These are phyloP conservation scores for Cheiracanthium punctorium DNA, from an alignment of 2,888 invertebrate species.

Conservation along the genomic window DNA sequence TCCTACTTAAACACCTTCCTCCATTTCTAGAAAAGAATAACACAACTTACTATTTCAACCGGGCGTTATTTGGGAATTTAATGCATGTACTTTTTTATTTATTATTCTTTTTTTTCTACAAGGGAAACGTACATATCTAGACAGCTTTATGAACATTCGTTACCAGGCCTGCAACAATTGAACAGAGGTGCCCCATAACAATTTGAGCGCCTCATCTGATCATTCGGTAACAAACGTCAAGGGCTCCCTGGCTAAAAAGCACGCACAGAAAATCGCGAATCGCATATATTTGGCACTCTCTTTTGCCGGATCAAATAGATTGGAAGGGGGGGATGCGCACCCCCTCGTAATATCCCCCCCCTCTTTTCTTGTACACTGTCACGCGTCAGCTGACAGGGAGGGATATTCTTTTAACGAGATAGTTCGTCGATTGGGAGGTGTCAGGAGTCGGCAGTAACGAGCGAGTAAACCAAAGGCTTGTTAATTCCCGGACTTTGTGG, in stretches of 20 bases:
- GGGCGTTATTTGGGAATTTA: neutral
- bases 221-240: constrained; percentile 9
- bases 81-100: neutral
- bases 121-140: neutral
- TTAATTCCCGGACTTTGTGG: constrained; percentile 38
- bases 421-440: constrained; percentile 49
- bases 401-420: constrained; percentile 66
- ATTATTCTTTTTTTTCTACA: neutral
- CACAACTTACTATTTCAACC: neutral
- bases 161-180: neutral
- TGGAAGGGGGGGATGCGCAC: neutral
- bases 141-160: constrained; percentile 17
- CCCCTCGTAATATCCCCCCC: neutral
- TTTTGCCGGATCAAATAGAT: constrained; percentile 11
- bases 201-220: constrained; percentile 29
- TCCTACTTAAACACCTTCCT: too few relatives aligned
- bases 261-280: constrained; percentile 22
- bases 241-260: constrained; percentile 9
- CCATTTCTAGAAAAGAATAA: too few relatives aligned
- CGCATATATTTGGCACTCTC: constrained; percentile 28
- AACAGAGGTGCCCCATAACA: constrained; percentile 22
- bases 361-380: constrained; percentile 25
- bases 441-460: constrained; percentile 41
- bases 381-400: constrained; percentile 48
- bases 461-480: constrained; percentile 48